Base-by-base conservation (phyloP, 2,113 vertebrate species). In the Chrysemys picta region DNA sequence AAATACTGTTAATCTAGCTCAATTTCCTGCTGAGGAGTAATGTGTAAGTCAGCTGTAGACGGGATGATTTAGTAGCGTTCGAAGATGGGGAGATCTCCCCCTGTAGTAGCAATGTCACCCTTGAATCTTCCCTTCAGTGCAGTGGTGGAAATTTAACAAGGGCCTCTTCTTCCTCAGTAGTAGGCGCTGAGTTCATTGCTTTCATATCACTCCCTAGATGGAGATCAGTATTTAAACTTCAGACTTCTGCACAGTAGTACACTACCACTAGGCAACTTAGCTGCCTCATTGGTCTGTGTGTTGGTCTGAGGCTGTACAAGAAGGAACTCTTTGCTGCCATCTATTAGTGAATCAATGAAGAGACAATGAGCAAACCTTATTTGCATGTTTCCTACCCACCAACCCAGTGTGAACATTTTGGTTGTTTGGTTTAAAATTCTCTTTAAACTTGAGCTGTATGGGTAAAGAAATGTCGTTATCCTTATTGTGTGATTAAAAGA, bases 61-160 rank as follows among this genome's bases (percentile, higher is more conserved):
- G 11, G 8, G 22, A 42, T 89, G 45, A 8, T 84, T 85, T 45
- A 49, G 80, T 84, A 52, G 59, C 80, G 38, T 5, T 84, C 35
- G 69, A 8, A 49, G 89, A 84, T 53, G 38, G 11, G 83, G 22
- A 25, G 13, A 53, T 12, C 11, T 93, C 52, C 59, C 80, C 27
- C 0, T 0, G 76, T 42, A 53, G 3, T 81, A 52, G 12, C 5
- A 29, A 24, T 16, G 52, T 84, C 80, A 45, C 91, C 69, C 94
- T 76, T 59, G 50, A 59, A 82, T 95, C 25, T 12, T 79, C 5
- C 82, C 84, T 25, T 82, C 52, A 89, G 95, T 1, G 25, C 75
- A 8, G 49, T 21, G 6, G 54, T 72, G 93, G 11, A 91, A 89
- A 93, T 95, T 92, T 86, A 82, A 86, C 89, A 65, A 35, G 16